Percentiles rank a stretch among this genome's conserved stretches.
These are phyloP conservation scores for Hemitrygon akajei DNA, from an alignment of 2,797 vertebrate species.

Conservation along the genomic window DNA sequence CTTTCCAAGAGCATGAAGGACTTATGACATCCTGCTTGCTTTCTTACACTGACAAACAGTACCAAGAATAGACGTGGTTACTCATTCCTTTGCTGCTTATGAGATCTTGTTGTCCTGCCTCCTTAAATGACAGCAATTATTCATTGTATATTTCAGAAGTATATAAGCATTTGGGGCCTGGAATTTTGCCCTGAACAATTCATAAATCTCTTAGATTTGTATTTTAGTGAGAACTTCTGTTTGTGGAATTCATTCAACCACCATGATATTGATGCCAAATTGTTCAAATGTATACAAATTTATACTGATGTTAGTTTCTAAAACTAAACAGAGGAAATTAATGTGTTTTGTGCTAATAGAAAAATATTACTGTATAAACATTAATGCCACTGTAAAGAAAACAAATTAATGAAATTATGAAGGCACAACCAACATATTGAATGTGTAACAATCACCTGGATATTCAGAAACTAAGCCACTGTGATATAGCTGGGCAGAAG, in stretches of 20 bases:
- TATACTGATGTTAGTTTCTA: not conserved
- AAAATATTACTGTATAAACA: not conserved
- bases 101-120: not conserved
- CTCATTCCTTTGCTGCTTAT: not conserved
- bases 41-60: not conserved
- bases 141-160: not conserved
- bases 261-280: not conserved
- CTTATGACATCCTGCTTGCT: not conserved
- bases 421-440: not conserved
- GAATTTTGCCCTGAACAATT: not conserved
- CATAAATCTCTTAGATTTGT: not conserved
- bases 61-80: not conserved
- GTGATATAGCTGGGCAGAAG: not conserved
- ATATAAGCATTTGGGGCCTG: not conserved
- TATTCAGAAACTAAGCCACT: not conserved
- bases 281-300: not conserved
- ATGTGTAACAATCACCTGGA: not conserved
- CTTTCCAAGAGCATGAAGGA: not conserved
- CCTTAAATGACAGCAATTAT: not conserved
- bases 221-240: not conserved
- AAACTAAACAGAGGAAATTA: not conserved
- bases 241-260: not conserved
- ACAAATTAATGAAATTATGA: not conserved
- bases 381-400: not conserved
- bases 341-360: not conserved